phyloP scores from a whole-genome alignment of 2,113 vertebrate genomes.

The Garra rufa region DNA sequence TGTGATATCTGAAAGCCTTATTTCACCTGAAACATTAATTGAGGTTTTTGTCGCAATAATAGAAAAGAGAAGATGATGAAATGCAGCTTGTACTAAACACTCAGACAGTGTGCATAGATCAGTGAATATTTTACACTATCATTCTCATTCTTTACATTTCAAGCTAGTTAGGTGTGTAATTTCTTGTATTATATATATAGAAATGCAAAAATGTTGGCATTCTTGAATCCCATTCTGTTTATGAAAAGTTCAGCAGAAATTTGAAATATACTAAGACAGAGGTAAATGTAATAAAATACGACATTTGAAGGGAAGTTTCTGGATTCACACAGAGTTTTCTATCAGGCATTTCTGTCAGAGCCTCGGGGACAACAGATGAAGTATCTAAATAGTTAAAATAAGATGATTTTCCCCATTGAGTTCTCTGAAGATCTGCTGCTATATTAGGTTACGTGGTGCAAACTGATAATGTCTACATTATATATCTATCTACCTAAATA shows the following conservation, averaged over 20 bases:
- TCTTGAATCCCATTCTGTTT: slow-evolving; percentile 4
- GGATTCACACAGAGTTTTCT: slow-evolving; percentile 14
- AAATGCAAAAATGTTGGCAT: slow-evolving; percentile 26
- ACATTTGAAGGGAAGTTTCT: slow-evolving; percentile 31
- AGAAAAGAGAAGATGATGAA: slow-evolving; percentile 9
- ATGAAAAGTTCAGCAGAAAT: neutral
- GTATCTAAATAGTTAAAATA: neutral
- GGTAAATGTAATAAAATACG: neutral
- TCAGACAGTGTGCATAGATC: slow-evolving; percentile 23
- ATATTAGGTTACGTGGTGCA: slow-evolving; percentile 11
- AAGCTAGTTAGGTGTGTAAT: neutral
- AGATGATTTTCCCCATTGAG: neutral
- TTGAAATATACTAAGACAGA: neutral
- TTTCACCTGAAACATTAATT: neutral
- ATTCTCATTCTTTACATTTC: neutral
- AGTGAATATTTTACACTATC: neutral
- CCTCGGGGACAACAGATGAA: neutral
- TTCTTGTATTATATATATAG: neutral
- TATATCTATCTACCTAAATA: slow-evolving; percentile 47
- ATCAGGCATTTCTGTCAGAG: slow-evolving; percentile 23
- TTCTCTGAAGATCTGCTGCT: neutral
- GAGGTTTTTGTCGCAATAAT: slow-evolving; percentile 8
- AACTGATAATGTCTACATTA: slow-evolving; percentile 53
- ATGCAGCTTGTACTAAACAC: slow-evolving; percentile 7
- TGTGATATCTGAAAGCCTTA: neutral